Base-by-base conservation (phyloP, 2,797 vertebrate species). In the Rhodeus uyekii region DNA sequence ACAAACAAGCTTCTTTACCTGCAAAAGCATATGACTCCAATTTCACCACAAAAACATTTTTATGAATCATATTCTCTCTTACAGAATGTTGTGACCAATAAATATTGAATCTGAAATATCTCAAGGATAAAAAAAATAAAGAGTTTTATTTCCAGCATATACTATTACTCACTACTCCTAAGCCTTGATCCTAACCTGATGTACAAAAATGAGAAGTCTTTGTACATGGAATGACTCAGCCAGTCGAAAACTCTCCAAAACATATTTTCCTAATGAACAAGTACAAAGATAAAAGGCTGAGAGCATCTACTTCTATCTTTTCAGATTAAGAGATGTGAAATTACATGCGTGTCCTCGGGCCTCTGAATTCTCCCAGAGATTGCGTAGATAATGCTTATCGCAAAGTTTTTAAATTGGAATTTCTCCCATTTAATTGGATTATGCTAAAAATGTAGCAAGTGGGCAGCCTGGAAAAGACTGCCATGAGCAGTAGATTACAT, bases 371-470 rank as follows among this genome's bases (percentile, higher is more conserved):
- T 65, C 69, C 34, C 19, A 0, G 24, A 75, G 80, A 81, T 72
- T 48, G n/a, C 8, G 3, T 55, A 60, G 65, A 80, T 74, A 50
- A 53, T 74, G 64, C 46, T 81, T 67, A 81, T 81, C 80, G n/a
- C 60, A 38, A 16, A 29, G 71, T 53, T 75, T 75, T 81, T 55
- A 32, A 81, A 81, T 81, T 75, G 36, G 38, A 67, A 69, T 75
- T 55, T 24, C 19, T 16, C 18, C 36, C 61, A 39, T 67, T 75
- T 81, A 81, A 81, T 75, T 74, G 71, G 80, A 81, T 81, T 81
- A 81, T 75, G 69, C 61, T 42, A 24, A 64, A 75, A 75, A 67
- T 34, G 46, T 13, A 64, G 60, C 7, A 73, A 81, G 60, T 58
- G 16, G 34, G 80, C 19, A 55, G 34, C 55, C 39, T 53, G 60